A percentile compares a stretch with the other conserved stretches of the same genome.
phyloP scores from a whole-genome alignment of 2,888 invertebrate genomes.

The Cyaniris semiargus region DNA sequence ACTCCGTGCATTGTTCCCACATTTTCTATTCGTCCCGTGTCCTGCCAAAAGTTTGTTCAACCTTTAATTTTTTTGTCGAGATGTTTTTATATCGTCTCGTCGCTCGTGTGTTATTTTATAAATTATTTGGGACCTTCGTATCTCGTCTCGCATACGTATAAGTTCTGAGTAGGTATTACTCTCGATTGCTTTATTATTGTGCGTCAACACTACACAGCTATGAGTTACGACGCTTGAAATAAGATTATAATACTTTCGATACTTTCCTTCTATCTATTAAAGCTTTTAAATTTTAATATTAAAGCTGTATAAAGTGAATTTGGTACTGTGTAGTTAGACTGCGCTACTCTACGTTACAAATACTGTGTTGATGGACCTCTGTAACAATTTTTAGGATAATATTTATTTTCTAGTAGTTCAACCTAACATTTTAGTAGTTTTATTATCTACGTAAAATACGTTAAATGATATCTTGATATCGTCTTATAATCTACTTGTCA shows the following conservation, averaged over 20 bases:
- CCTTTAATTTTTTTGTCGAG: conserved; percentile 73
- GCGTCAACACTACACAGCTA: neutral
- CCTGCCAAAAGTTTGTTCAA: conserved; percentile 77
- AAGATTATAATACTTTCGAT: neutral
- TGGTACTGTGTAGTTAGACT: no score
- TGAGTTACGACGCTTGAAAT: neutral
- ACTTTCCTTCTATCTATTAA: neutral
- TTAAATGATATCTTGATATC: no score
- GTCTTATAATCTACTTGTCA: no score
- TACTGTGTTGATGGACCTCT: no score
- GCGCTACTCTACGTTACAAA: no score
- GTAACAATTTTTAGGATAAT: no score
- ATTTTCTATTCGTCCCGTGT: conserved; percentile 76
- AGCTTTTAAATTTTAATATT: no score
- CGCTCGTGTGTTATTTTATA: conserved; percentile 36
- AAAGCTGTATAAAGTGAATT: no score
- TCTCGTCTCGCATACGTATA: conserved; percentile 1
- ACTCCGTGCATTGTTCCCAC: conserved; percentile 66
- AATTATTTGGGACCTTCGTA: conserved; percentile 31
- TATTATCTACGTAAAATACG: no score
- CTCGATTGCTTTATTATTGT: conserved; percentile 3
- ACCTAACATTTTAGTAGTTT: no score
- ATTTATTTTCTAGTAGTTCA: no score
- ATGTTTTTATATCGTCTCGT: conserved; percentile 49
- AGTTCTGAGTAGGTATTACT: neutral